Evolutionary conservation across 1,140 invertebrate species (phyloP), one percentile per base, ranked within the genome.

Genomic region (Ridgeia piscesae): DNA sequence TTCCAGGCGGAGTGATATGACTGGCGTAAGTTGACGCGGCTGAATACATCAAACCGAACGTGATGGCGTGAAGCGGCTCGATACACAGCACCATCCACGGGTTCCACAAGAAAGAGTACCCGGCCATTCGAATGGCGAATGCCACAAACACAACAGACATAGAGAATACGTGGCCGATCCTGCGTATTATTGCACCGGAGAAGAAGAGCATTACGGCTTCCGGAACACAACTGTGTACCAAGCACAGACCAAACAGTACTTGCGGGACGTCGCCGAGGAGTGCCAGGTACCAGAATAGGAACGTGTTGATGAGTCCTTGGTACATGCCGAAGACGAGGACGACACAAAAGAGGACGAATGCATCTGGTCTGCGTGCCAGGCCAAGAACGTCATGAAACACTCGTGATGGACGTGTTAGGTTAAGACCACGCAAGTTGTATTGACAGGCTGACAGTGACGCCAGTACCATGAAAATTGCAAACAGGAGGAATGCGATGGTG

Each of bases 21-120:
- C 97, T 98, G 0, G 98, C 98, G 95, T 98, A 99, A 0, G 98
- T 98, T 14, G 98, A 97, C 97, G 99, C 98, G 17, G 98, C 97
- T 0, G 98, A 97, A 96, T 98, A 99, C 95, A 98, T 98, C 92
- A 99, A 96, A 27, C 98, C 98, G 95, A 98, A 98, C 0, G 98
- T 98, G 14, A 98, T 96, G 31, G 98, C 98, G 96, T 99, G 98
- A 11, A 98, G 96, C 92, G 98, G 95, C 96, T 99, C 98, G 48
- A 99, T 97, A 2, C 98, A 97, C 92, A 99, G 96, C 92, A 98
- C 97, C 95, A 97, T 97, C 98, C 98, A 95, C 0, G 98, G 97
- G 95, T 98, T 97, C 1, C 96, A 96, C 42, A 99, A 95, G 50
- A 98, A 95, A 8, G 98, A 98, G 95, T 99, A 99, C 1, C 97